Conservation (phyloP, 2,797 vertebrate species). For the Podarcis lilfordi region DNA sequence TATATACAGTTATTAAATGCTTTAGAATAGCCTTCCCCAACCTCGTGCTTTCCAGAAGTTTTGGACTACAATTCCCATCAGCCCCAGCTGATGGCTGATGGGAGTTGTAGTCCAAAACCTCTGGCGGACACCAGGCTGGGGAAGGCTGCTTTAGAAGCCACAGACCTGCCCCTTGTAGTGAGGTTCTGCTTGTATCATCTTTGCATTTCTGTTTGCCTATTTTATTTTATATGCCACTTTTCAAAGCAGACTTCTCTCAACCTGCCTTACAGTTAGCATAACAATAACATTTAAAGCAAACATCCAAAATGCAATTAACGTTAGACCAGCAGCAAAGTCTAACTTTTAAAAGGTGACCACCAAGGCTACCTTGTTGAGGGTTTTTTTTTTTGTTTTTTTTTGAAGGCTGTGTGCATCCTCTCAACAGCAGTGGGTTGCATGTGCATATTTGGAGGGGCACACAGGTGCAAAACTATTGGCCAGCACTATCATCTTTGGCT, state of each 20-base stretch:
- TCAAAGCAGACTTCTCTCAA: neutral
- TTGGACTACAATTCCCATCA: too few relatives aligned
- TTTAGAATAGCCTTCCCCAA: too few relatives aligned
- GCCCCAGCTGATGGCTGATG: too few relatives aligned
- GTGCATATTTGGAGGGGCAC: neutral
- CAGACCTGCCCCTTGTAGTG: too few relatives aligned
- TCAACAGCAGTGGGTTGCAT: neutral
- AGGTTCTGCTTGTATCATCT: too few relatives aligned
- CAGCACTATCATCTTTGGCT: neutral
- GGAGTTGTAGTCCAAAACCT: too few relatives aligned
- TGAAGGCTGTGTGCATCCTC: neutral
- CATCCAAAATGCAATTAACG: neutral
- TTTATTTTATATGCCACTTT: neutral
- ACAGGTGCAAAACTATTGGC: neutral
- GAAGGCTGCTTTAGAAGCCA: too few relatives aligned
- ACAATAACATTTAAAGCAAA: neutral
- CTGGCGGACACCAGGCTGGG: too few relatives aligned
- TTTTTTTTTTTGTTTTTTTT: neutral
- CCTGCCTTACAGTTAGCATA: neutral
- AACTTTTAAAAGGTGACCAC: neutral
- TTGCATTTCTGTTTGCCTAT: too few relatives aligned
- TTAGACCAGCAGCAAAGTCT: neutral
- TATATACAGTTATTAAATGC: too few relatives aligned
- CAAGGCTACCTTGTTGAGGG: neutral
- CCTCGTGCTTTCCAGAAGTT: too few relatives aligned